phyloP scores from a whole-genome alignment of 2,797 vertebrate genomes.

The Philypnodon macrostomus region DNA sequence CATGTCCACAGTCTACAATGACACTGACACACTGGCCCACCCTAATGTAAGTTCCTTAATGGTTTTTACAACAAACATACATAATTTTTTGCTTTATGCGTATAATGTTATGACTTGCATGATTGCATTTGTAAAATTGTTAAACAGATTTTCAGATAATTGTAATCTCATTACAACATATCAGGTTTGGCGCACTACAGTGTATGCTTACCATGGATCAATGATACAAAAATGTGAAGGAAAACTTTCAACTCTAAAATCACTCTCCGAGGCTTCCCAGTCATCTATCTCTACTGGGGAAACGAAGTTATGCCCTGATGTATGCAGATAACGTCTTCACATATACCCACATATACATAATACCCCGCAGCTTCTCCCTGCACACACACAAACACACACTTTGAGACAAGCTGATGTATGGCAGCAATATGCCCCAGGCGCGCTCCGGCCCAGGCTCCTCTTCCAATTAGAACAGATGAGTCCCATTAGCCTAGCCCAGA shows the following conservation, averaged over 20 bases:
- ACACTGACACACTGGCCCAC: conserved; percentile 87
- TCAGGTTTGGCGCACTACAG: conserved; percentile 1
- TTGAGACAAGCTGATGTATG: conserved; percentile 81
- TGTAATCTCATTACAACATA: neutral
- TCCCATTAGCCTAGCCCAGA: conserved; percentile 76
- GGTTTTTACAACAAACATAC: no score
- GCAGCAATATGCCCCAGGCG: conserved; percentile 81
- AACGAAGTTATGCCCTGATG: conserved; percentile 74
- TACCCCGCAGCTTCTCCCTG: conserved; percentile 33
- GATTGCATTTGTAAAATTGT: no score
- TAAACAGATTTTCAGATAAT: neutral
- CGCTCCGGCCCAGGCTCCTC: conserved; percentile 63
- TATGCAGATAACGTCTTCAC: conserved; percentile 72
- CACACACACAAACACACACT: conserved; percentile 45
- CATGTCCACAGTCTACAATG: conserved; percentile 88
- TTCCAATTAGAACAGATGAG: conserved; percentile 81
- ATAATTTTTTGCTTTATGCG: conserved; percentile 14
- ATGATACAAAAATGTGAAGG: conserved; percentile 70
- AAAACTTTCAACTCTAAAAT: conserved; percentile 76
- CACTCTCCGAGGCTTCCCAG: conserved; percentile 64
- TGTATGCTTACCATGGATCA: conserved; percentile 43
- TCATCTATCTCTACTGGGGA: conserved; percentile 73
- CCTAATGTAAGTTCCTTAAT: conserved; percentile 86
- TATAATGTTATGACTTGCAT: conserved; percentile 4
- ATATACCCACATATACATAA: conserved; percentile 39